Evolutionary conservation across 2,113 vertebrate species (phyloP).

Genomic region (Hemibagrus wyckioides): DNA sequence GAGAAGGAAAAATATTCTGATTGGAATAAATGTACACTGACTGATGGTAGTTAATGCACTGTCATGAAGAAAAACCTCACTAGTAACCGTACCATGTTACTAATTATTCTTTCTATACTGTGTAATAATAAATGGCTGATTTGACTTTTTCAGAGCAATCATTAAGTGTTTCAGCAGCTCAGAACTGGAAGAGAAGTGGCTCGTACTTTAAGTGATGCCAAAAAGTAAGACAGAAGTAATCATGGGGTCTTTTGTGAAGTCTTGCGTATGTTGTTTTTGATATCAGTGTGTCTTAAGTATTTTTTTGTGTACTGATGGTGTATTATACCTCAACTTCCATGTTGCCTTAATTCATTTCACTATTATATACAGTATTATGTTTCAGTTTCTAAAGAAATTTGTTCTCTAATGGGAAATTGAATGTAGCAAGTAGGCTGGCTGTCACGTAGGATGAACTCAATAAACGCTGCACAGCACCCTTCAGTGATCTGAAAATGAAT

Average conservation of each 20-base stretch:
- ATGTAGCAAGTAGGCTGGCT: not conserved
- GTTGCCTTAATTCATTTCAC: slow-evolving; percentile 14
- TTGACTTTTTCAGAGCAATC: not conserved
- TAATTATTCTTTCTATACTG: not conserved
- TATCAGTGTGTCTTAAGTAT: not conserved
- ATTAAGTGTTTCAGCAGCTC: not conserved
- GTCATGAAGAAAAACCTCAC: not conserved
- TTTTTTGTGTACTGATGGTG: not conserved
- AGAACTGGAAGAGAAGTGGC: not conserved
- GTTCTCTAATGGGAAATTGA: slow-evolving; percentile 6
- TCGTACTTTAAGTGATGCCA: not conserved
- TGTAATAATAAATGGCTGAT: not conserved
- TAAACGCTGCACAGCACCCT: slow-evolving; percentile 3
- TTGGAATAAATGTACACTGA: not conserved
- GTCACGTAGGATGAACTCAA: not conserved
- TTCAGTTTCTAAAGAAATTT: too few relatives aligned
- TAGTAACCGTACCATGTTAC: not conserved
- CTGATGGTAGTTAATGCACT: not conserved
- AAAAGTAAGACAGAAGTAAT: not conserved
- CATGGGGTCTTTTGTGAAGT: not conserved
- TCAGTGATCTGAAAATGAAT: slow-evolving; percentile 15
- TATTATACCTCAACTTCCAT: not conserved
- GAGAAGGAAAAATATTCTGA: slow-evolving; percentile 56
- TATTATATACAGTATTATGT: too few relatives aligned
- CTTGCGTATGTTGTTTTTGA: not conserved